Evolutionary conservation across 1,140 invertebrate species (phyloP), one percentile per base, ranked within the genome.

Genomic region (Brachionus sp.): DNA sequence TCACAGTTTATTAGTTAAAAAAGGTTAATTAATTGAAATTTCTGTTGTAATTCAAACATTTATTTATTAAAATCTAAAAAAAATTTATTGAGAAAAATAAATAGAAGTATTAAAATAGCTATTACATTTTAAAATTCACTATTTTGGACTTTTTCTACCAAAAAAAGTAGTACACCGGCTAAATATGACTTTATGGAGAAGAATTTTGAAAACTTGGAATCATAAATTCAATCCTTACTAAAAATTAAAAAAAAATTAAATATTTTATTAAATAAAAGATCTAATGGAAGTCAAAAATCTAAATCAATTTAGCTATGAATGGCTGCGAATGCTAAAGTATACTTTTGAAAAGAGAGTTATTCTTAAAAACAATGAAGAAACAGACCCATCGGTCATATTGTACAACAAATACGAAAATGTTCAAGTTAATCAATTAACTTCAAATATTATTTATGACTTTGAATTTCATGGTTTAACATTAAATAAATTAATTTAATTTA

Each of bases 391-490:
- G 85, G 86, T 83, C 86, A 87, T 84, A 85, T 87, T 77, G 82
- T 57, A 33, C 10, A 83, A 77, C 19, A 75, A 77, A 77, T 83
- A 77, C 12, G 82, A 70, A 50, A 83, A 77, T 83, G 12, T 70
- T 19, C 66, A 42, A 53, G 83, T 87, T 6, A 86, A 86, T 80
- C 87, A 88, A 83, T 84, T 88, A 37, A 85, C 85, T 39, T 86
- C 85, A 64, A 83, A 83, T 29, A 86, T 87, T 80, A 80, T 70
- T 42, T 89, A 89, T 84, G 87, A 88, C 68, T 87, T 88, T 68
- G 88, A 89, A 77, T 89, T 88, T 77, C 82, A 86, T 62, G 87
- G 87, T 12, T 86, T 66, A n/a, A n/a, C n/a, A n/a, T 84, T 39
- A 84, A 87, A 7, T 12, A 46, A 23, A 5, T 44, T 3, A 75